phyloP scores from a whole-genome alignment of 2,888 invertebrate genomes.

The Bimastos eiseni region DNA sequence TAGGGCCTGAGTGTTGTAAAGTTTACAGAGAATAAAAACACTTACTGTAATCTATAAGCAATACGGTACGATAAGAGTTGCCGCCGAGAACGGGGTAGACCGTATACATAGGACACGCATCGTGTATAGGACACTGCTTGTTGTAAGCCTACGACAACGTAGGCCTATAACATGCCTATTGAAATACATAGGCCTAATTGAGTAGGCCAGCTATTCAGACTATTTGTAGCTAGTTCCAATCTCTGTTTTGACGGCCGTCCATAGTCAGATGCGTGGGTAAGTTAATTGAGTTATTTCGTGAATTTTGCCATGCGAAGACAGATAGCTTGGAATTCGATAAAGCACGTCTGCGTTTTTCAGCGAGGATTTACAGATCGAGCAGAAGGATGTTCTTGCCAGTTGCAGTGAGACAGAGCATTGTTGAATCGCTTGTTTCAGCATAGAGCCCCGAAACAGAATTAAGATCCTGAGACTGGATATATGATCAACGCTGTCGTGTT shows the following conservation, averaged over 20 bases:
- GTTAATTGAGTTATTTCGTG: neutral
- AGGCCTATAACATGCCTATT: too few species aligned
- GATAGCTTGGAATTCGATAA: neutral
- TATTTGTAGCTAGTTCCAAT: too few species aligned
- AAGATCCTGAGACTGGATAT: neutral
- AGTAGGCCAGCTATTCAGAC: too few species aligned
- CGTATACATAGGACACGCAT: neutral
- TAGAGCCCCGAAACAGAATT: neutral
- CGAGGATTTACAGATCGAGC: neutral
- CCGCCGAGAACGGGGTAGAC: neutral
- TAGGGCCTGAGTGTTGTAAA: neutral
- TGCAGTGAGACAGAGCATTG: neutral
- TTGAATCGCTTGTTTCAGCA: conserved; percentile 5
- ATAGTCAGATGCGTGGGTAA: neutral
- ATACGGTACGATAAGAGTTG: neutral
- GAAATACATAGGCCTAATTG: too few species aligned
- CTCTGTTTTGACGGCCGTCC: too few species aligned
- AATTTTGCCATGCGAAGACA: neutral
- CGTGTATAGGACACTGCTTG: neutral
- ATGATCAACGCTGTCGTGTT: neutral
- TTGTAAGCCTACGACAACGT: too few species aligned
- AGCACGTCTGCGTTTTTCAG: neutral
- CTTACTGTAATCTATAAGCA: neutral
- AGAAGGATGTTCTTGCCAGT: neutral
- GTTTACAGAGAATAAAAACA: neutral